phyloP scores from a whole-genome alignment of 1,140 invertebrate genomes.

The Drusus annulatus region DNA sequence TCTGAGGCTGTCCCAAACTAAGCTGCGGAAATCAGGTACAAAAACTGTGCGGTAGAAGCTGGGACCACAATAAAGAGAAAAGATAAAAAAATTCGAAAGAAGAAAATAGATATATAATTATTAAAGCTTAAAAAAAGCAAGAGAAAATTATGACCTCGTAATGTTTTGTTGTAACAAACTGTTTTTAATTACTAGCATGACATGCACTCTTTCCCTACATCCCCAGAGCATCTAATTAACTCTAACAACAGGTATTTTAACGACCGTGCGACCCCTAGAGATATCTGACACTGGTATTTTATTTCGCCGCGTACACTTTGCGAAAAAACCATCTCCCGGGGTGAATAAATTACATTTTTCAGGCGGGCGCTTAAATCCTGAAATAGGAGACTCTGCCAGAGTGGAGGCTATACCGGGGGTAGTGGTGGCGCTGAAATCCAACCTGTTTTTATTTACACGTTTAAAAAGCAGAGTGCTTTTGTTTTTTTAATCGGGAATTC shows the following conservation, averaged over 20 bases:
- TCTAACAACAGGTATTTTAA: constrained; percentile 32
- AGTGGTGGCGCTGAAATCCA: background rate
- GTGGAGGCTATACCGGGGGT: background rate
- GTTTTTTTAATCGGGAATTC: constrained; percentile 5
- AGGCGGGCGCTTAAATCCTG: constrained; percentile 23
- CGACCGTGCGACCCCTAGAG: constrained; percentile 7
- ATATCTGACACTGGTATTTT: constrained; percentile 18
- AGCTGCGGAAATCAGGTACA: too few species aligned
- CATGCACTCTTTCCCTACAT: background rate
- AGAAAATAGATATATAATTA: too few species aligned
- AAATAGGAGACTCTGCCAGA: background rate
- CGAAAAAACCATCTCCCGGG: constrained; percentile 14
- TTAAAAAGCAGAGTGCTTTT: constrained; percentile 17
- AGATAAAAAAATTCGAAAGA: too few species aligned
- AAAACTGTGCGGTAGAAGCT: too few species aligned
- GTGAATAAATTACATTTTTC: constrained; percentile 40
- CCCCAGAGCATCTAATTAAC: constrained; percentile 18
- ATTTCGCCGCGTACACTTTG: constrained; percentile 17
- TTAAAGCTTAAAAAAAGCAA: too few species aligned
- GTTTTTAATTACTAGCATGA: too few species aligned
- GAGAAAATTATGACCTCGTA: too few species aligned
- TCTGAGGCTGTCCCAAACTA: too few species aligned
- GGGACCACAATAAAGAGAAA: too few species aligned
- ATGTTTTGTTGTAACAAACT: too few species aligned
- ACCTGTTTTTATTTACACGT: constrained; percentile 1